Conservation (phyloP, 2,888 invertebrate genomes). For the Mayetiola destructor region DNA sequence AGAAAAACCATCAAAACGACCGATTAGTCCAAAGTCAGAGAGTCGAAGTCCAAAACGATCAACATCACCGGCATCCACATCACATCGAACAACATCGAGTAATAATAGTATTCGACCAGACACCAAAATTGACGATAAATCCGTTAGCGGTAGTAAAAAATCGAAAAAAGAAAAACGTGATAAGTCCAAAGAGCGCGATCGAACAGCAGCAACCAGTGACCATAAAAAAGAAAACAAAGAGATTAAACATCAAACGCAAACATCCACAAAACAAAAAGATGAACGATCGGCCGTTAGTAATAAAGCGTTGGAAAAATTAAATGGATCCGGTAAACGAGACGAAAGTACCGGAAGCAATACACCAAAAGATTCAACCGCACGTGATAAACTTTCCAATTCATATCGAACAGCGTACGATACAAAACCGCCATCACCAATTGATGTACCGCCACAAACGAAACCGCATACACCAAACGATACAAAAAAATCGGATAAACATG, state of each 20-base stretch:
- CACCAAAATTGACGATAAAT: constrained; percentile 26
- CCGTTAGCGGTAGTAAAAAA: constrained; percentile 28
- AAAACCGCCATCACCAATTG: constrained; percentile 19
- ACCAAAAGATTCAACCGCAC: background rate
- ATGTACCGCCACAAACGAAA: constrained; percentile 14
- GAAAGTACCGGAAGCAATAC: constrained; percentile 16
- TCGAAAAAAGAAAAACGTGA: constrained; percentile 44
- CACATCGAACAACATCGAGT: constrained; percentile 21
- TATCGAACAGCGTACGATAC: background rate
- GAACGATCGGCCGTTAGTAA: background rate
- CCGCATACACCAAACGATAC: constrained; percentile 13
- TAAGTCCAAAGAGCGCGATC: constrained; percentile 47
- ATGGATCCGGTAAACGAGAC: constrained; percentile 18
- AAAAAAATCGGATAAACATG: constrained; percentile 22
- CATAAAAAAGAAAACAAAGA: constrained; percentile 38
- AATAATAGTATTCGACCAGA: constrained; percentile 23
- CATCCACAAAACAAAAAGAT: constrained; percentile 16
- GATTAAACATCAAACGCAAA: constrained; percentile 21
- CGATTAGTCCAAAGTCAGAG: constrained; percentile 29
- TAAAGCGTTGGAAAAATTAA: background rate
- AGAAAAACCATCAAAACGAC: constrained; percentile 28
- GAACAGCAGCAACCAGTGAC: constrained; percentile 39
- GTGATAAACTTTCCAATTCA: constrained; percentile 1
- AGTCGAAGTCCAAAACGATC: constrained; percentile 23
- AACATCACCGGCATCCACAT: constrained; percentile 31